These are phyloP conservation scores for Zapornia atra DNA, from an alignment of 2,113 vertebrate genomes.

Conservation along the genomic window DNA sequence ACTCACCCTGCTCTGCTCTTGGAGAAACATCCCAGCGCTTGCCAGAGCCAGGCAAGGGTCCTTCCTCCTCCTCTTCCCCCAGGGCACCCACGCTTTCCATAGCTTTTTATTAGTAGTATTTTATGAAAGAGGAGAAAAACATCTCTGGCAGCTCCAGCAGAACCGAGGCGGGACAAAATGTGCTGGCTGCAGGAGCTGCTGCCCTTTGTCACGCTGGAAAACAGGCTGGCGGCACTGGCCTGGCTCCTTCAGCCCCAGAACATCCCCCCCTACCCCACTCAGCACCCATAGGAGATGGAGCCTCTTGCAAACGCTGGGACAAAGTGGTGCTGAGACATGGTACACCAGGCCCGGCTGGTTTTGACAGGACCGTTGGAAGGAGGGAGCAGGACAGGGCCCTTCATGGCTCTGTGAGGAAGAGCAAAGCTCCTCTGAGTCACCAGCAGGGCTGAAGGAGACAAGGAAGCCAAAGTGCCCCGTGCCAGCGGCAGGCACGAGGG, in stretches of 20 bases:
- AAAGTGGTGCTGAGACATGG: neutral
- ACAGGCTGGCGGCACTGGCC: neutral
- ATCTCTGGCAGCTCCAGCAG: neutral
- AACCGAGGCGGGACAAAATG: neutral
- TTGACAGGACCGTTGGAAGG: neutral
- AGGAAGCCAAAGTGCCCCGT: neutral
- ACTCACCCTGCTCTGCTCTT: neutral
- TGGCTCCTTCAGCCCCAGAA: neutral
- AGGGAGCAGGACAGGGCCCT: neutral
- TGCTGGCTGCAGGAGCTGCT: slow-evolving; percentile 23
- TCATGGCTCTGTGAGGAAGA: neutral
- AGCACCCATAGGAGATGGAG: neutral
- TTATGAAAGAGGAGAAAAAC: neutral
- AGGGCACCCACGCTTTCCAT: neutral
- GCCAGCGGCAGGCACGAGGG: neutral
- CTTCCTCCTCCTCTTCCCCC: neutral
- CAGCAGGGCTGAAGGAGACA: neutral
- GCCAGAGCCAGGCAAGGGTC: neutral
- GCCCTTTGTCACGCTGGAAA: neutral
- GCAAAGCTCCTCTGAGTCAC: slow-evolving; percentile 24
- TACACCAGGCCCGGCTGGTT: rapidly evolving
- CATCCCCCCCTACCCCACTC: neutral
- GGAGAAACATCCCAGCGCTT: neutral
- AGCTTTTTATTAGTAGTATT: neutral
- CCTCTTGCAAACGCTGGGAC: neutral